phyloP scores from a whole-genome alignment of 92 coral and sea anemone genomes.

The Heteractis magnifica region DNA sequence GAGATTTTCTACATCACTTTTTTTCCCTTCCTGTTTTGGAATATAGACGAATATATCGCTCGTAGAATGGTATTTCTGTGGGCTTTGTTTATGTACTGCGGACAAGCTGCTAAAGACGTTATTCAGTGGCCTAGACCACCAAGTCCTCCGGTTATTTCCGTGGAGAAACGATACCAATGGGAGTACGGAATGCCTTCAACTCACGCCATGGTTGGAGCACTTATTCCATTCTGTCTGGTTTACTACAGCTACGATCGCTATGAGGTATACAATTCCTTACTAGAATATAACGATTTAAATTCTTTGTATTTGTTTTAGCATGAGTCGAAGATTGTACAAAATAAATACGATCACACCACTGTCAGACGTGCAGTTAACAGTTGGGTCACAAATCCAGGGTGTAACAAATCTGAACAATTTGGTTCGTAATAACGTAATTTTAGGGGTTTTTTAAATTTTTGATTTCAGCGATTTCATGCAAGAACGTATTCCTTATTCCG shows the following conservation, averaged over 20 bases:
- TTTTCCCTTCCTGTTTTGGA: constrained; percentile 92
- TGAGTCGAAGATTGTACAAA: not conserved
- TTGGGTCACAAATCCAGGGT: no score
- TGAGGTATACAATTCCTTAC: constrained; percentile 47
- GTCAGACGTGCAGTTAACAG: not conserved
- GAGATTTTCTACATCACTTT: constrained; percentile 84
- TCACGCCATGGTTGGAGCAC: constrained; percentile 93
- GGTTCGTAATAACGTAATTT: no score
- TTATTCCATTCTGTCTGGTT: constrained; percentile 83
- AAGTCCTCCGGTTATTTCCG: constrained; percentile 83
- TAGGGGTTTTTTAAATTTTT: no score
- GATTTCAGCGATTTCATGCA: not conserved
- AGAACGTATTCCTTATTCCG: not conserved
- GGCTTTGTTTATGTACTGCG: constrained; percentile 86
- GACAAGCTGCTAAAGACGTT: constrained; percentile 89
- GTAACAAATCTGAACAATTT: no score
- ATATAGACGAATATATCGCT: constrained; percentile 76
- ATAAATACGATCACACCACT: not conserved
- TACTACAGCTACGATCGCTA: constrained; percentile 89
- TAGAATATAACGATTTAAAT: no score
- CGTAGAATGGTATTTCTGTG: constrained; percentile 69
- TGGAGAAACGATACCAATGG: constrained; percentile 77
- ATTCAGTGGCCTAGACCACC: constrained; percentile 93
- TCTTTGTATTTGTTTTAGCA: no score
- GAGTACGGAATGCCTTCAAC: constrained; percentile 98